Base-by-base conservation (phyloP, 2,888 invertebrate genomes). In the Rhimphoctona megacephalus region DNA sequence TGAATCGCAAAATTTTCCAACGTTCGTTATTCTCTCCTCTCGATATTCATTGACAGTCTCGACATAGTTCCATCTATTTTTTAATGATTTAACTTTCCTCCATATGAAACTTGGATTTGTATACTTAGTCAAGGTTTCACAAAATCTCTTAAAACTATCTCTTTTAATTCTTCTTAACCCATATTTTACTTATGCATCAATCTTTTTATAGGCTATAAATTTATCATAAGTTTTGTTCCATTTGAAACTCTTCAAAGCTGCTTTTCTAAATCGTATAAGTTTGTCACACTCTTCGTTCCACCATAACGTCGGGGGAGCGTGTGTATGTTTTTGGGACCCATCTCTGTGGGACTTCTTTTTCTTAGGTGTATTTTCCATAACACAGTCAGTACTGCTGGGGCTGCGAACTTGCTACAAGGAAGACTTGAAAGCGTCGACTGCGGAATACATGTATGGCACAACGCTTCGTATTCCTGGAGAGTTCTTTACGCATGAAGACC, bases 51-150 rank as follows among this genome's bases (percentile, higher is more conserved):
- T 49, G 22, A 8, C 17, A 49, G 33, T 72, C 2, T 54, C 57
- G 2, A n/a, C 57, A 46, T 43, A 43, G 19, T 30, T 82, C 6
- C 19, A 76, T 43, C 66, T 77, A 9, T 82, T 82, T 66, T 76
- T 82, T 22, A 82, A 30, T 22, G 49, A 52, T 54, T 76, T 82
- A 9, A 77, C 19, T 64, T 66, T 77, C 17, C 25, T 52, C 77
- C 82, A 77, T 19, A 82, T 66, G 22, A 67, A 82, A 1, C 19
- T n/a, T 4, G 76, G 66, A 39, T 66, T 76, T 5, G 54, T 66
- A 46, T 76, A 4, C 54, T 66, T 77, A 46, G 46, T 72, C 5
- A 72, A 30, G 14, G 30, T 77, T 33, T 30, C 76, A 14, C 36
- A 52, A 22, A 73, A 82, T 7, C 9, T 39, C 22, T 25, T 39